Evolutionary conservation across 2,113 vertebrate genomes (phyloP).

Genomic region (Gallinago media): DNA sequence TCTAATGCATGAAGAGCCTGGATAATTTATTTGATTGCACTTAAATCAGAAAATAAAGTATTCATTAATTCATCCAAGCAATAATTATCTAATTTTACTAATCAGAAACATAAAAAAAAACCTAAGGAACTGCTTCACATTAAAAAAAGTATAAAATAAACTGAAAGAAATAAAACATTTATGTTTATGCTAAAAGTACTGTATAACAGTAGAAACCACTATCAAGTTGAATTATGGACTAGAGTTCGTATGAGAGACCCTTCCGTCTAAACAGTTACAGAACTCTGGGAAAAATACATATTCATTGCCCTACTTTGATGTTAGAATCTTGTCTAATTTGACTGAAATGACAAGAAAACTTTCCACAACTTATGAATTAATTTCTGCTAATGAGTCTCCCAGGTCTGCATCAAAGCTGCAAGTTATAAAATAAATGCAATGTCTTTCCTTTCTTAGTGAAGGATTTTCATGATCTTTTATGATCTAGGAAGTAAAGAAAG

Average conservation of each 20-base stretch:
- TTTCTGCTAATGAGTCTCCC: background rate
- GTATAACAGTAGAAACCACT: background rate
- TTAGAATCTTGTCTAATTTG: background rate
- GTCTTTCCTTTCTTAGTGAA: background rate
- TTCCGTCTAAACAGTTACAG: background rate
- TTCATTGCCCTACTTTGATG: background rate
- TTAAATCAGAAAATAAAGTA: background rate
- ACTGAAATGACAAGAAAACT: background rate
- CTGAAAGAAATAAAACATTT: background rate
- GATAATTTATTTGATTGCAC: background rate
- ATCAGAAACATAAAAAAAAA: background rate
- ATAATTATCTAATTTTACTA: background rate
- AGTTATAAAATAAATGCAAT: background rate
- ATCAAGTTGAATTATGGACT: background rate
- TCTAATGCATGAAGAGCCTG: background rate
- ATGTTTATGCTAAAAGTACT: background rate
- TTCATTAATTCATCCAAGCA: background rate
- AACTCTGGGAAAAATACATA: background rate
- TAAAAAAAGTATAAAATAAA: background rate
- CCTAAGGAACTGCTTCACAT: background rate
- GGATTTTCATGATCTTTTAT: background rate
- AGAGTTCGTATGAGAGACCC: background rate
- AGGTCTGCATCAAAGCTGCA: background rate
- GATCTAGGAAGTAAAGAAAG: background rate
- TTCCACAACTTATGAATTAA: background rate